Conservation (phyloP, 2,797 vertebrate genomes). For the Todus mexicanus region DNA sequence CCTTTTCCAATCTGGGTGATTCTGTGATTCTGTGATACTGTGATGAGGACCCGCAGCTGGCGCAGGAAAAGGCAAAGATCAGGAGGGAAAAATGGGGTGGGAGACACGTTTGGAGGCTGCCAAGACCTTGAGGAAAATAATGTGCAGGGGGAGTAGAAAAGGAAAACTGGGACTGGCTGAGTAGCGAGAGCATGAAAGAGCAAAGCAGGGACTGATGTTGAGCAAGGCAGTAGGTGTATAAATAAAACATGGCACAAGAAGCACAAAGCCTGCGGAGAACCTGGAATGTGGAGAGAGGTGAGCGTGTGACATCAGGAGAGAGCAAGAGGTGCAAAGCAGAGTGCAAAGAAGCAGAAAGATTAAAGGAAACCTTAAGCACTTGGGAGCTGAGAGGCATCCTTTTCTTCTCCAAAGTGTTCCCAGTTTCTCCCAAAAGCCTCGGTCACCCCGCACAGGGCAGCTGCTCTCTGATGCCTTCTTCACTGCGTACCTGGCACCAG, state of each 20-base stretch:
- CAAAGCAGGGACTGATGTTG: background rate
- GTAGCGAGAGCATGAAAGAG: background rate
- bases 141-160: background rate
- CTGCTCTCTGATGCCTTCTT: background rate
- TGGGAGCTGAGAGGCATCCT: background rate
- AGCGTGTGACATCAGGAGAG: background rate
- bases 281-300: background rate
- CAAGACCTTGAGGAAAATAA: background rate
- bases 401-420: too few relatives aligned
- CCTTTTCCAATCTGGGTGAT: too few relatives aligned
- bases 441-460: background rate
- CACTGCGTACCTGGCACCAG: accelerated
- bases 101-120: accelerated
- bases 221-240: background rate
- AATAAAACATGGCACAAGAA: background rate
- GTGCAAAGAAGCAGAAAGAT: background rate
- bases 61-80: background rate
- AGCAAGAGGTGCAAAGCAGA: background rate
- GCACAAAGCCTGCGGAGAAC: background rate
- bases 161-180: background rate
- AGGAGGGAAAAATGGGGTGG: background rate
- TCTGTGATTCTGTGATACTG: too few relatives aligned
- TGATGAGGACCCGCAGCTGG: background rate
- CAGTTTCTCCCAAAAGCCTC: background rate
- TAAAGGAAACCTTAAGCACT: background rate